phyloP scores from a whole-genome alignment of 2,888 invertebrate species.

The Sinhomidia bicolor region DNA sequence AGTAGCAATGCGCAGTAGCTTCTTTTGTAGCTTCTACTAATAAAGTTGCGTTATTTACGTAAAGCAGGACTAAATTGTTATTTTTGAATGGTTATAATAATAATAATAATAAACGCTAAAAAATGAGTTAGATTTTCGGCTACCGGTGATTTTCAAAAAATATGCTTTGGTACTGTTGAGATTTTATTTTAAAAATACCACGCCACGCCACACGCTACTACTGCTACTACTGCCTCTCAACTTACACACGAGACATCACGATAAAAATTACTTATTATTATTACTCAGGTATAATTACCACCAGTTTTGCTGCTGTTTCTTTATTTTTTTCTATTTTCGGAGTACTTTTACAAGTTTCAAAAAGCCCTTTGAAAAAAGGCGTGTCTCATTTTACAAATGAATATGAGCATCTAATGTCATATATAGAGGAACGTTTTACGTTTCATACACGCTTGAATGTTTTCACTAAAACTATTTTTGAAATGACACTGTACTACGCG shows the following conservation, averaged over 20 bases:
- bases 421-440: background rate
- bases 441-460: background rate
- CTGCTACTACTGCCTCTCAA: too few relatives aligned
- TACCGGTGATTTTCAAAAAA: slow-evolving; percentile 53
- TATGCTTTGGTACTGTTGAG: background rate
- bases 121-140: slow-evolving; percentile 37
- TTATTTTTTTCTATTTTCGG: slow-evolving; percentile 36
- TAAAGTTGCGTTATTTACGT: background rate
- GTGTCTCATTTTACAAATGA: slow-evolving; percentile 6
- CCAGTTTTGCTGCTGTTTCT: slow-evolving; percentile 23
- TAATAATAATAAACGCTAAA: slow-evolving; percentile 37
- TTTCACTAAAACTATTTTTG: background rate
- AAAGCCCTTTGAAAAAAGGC: background rate
- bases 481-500: background rate
- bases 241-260: slow-evolving; percentile 42
- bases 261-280: slow-evolving; percentile 17
- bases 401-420: slow-evolving; percentile 1
- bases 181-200: background rate
- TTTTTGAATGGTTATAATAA: slow-evolving; percentile 59
- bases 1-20: background rate
- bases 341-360: background rate
- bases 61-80: slow-evolving; percentile 28
- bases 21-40: background rate
- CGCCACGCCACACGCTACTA: slow-evolving; percentile 37
- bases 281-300: slow-evolving; percentile 37